Base-by-base conservation (phyloP, 2,113 vertebrate species). In the Hemiscyllium ocellatum region DNA sequence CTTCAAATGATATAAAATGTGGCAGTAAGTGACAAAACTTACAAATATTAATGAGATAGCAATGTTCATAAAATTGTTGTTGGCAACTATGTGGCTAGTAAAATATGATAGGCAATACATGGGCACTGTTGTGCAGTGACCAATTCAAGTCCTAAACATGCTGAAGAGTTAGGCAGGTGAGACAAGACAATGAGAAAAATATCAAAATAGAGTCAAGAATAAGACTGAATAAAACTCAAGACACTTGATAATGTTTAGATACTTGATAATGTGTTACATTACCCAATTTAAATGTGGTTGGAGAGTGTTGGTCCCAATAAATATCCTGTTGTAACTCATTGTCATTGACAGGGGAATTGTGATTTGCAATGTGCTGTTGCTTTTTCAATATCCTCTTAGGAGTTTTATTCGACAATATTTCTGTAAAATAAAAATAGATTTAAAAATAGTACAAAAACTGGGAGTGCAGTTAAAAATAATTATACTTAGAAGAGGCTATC, bases 231-330 rank as follows among this genome's bases (percentile, higher is more conserved):
- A 86, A 47, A 47, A 85, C 22, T 13, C 7, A 33, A 33, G 33
- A 24, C 33, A 47, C 42, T 47, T n/a, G 42, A 1, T n/a, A 4
- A 7, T 37, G 20, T 66, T 93, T n/a, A 37, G 22, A 66, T 20
- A 95, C 13, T 72, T 52, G 69, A 50, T 26, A 72, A 50, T 90
- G 29, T 33, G 24, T 29, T 95, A 50, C 24, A 5, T 98, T 98
- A 98, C 98, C 98, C 97, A 96, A 96, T 89, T 96, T 97, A 94
- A 95, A 96, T 61, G 97, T 96, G 96, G 97, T 76, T 96, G 98
- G 98, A 96, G 98, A 98, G 96, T 98, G 97, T 4, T 98, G 97
- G 97, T 98, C 98, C 98, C 98, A 98, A 96, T 98, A 98, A 94
- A 98, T 98, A 96, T 98, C 98, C 85, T 97, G 98, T 95, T 97